Evolutionary conservation across 2,797 vertebrate species (phyloP), one percentile per base, ranked within the genome.

Genomic region (Masticophis lateralis): DNA sequence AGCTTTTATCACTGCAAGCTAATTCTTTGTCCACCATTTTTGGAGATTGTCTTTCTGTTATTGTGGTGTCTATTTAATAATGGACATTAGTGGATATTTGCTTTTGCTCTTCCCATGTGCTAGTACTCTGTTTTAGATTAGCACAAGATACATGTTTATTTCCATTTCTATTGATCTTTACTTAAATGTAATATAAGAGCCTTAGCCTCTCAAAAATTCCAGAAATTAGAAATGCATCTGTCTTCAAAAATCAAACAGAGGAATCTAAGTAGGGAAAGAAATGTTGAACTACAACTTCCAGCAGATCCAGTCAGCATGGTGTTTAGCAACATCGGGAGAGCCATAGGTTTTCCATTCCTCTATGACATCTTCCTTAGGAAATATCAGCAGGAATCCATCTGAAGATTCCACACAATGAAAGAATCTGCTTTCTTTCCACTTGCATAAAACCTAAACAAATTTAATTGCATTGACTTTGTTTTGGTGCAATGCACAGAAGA

Each of bases 1-100:
- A 91, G 92, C 92, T 94, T 88, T 91, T 90, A 93, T 89, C 74
- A 57, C 92, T 91, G 86, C 0, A 5, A 60, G 87, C 2, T 6
- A 7, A 66, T 6, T 25, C 0, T 90, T 90, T 69, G 74, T 43
- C 74, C 6, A 12, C 16, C 94, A 60, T 87, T 47, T 61, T n/a
- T 90, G 43, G 63, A 25, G 55, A 86, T 20, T 37, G 27, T 88
- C 43, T 63, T 53, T 32, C 32, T 83, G 11, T 32, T 22, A 25
- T 6, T 86, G n/a, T 61, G 47, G 8, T 51, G 8, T 86, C 43
- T 79, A 57, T n/a, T 90, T 66, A 47, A 87, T 22, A n/a, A 14
- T 25, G 28, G 20, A 28, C n/a, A 27, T 87, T 13, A 37, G 14
- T 9, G 56, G 87, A 28, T 13, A 28, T 18, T 9, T 55, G 53